Evolutionary conservation across 2,797 vertebrate species (phyloP), one percentile per base, ranked within the genome.

Genomic region (Myoxocephalus aenaeus): DNA sequence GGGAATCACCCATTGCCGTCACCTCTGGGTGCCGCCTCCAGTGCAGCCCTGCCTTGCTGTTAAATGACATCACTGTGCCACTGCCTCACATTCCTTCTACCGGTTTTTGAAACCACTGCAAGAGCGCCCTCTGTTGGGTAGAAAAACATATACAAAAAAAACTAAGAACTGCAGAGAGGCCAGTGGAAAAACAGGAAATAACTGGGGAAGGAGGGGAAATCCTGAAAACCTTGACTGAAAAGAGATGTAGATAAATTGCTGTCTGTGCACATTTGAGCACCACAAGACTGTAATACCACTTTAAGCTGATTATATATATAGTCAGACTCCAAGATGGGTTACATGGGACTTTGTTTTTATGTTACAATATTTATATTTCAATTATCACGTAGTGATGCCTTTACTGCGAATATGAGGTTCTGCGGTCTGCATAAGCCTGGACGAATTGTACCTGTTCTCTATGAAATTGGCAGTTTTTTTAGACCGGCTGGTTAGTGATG

Each of bases 31-130:
- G 69, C 74, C 83, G 90, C 69, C 73, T 65, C 83, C 65, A 29
- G 72, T 51, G 65, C 76, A 67, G 85, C 64, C 70, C 82, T 84
- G 51, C 59, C 77, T 75, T 77, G 74, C 73, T 78, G 82, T 77
- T 71, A 53, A 38, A 89, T 94, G 91, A 93, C 87, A 75, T 93
- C 91, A 93, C 89, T 88, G 89, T 88, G 82, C 87, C 78, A 86
- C 89, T 91, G 89, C 83, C 90, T 92, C 89, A 87, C 73, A 80
- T 87, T 87, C 80, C 82, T 65, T 44, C 44, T 59, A 14, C n/a
- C 48, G 12, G 56, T 59, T 65, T 71, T 22, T 77, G 1, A 90
- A 91, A 86, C 0, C 32, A 87, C 57, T 8, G 20, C 71, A 68
- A 87, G 70, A 65, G 87, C 65, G 79, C 92, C 93, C 89, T 84